Base-by-base conservation (phyloP, 2,113 vertebrate species). In the Platichthys stellatus region DNA sequence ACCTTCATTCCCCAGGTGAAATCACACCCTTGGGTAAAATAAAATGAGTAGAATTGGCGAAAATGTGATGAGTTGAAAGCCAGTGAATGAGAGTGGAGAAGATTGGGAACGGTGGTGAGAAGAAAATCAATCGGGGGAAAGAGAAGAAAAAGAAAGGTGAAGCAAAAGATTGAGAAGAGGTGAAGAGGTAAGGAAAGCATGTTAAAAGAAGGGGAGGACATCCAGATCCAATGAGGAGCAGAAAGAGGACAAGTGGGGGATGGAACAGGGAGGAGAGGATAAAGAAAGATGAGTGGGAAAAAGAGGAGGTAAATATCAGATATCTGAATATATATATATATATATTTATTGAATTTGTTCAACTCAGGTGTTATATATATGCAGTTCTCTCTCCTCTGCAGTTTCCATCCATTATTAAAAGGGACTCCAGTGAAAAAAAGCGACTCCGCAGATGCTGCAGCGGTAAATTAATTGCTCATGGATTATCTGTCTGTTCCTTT, bases 401-500 rank as follows among this genome's bases (percentile, higher is more conserved):
- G 71, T 86, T 84, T 82, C 57, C 86, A 84, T 84, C 81, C 76
- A 87, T 93, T 91, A 92, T 92, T 87, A 83, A 82, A 81, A 83
- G 80, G 86, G 81, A 38, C 35, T 38, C 35, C 35, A 10, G 35
- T 38, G 35, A 38, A 38, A 38, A 38, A 38, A 35, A 35, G 31
- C 8, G 35, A 87, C 78, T 87, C 68, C 79, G 62, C 15, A 65
- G 81, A 88, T 82, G 81, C 87, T 77, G 74, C 26, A 0, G 73
- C 56, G 54, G 63, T 76, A 91, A 92, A 94, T 93, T 90, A 92
- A 94, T 92, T 92, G 79, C 87, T 80, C 92, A 94, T 94, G 86
- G 93, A 94, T 94, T 94, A 93, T 91, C 88, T 93, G 91, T 92
- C 90, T 62, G 35, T 76, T 85, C 15, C 83, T 80, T 89, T 84